phyloP scores from a whole-genome alignment of 2,888 invertebrate genomes.

The Aphodius sticticus region DNA sequence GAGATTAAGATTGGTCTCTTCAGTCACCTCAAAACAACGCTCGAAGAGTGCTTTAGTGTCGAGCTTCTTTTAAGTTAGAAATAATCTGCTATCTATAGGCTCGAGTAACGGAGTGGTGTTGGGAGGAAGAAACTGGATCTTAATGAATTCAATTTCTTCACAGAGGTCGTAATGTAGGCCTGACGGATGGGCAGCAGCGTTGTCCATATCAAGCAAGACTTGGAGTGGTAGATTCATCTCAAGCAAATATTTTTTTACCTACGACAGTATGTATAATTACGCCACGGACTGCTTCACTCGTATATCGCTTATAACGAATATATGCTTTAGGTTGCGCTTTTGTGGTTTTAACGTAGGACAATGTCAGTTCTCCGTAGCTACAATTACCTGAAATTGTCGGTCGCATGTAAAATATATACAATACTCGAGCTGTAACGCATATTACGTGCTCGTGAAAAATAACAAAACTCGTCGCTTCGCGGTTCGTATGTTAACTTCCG shows the following conservation, averaged over 20 bases:
- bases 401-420: no score
- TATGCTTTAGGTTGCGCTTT: no score
- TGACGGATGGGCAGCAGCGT: slow-evolving; percentile 41
- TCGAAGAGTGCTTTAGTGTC: slow-evolving; percentile 42
- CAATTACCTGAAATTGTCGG: no score
- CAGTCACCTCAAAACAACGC: slow-evolving; percentile 42
- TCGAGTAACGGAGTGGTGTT: slow-evolving; percentile 44
- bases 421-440: no score
- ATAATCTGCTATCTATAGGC: slow-evolving; percentile 47
- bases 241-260: slow-evolving; percentile 45
- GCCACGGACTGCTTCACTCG: no score
- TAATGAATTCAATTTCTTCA: slow-evolving; percentile 20
- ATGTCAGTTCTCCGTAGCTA: no score
- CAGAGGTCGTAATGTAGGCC: background rate
- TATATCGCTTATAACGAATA: no score
- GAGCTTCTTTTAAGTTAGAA: slow-evolving; percentile 46
- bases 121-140: slow-evolving; percentile 25
- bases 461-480: no score
- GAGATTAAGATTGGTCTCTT: slow-evolving; percentile 42
- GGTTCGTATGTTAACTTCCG: no score
- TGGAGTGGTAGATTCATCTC: slow-evolving; percentile 45
- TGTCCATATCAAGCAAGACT: slow-evolving; percentile 46
- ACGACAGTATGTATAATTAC: no score
- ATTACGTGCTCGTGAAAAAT: no score
- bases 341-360: no score